Conservation (phyloP, 2,888 invertebrate genomes). For the Napeogenes sylphis region DNA sequence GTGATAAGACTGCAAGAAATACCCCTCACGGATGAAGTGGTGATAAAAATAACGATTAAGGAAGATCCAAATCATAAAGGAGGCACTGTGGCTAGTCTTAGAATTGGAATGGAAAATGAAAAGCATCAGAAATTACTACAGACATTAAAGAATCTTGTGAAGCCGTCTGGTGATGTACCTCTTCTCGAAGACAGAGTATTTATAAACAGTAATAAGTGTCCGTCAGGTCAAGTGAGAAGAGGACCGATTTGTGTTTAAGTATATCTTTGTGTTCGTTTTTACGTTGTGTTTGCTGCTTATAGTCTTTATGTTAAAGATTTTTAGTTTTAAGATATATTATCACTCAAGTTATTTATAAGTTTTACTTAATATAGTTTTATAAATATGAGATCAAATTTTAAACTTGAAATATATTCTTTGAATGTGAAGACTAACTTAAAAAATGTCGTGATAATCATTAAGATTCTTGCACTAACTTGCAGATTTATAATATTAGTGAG, state of each 20-base stretch:
- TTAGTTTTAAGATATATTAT: neutral
- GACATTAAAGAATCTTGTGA: slow-evolving; percentile 14
- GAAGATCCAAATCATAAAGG: slow-evolving; percentile 16
- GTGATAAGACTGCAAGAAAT: slow-evolving; percentile 28
- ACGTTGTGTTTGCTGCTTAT: slow-evolving; percentile 2
- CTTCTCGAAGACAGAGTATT: slow-evolving; percentile 15
- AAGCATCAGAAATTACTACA: neutral
- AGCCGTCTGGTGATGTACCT: slow-evolving; percentile 12
- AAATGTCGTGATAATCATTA: too few species aligned
- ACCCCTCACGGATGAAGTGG: slow-evolving; percentile 17
- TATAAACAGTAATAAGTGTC: slow-evolving; percentile 12
- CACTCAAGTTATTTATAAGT: neutral
- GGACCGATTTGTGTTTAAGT: slow-evolving; percentile 17
- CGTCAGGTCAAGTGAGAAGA: slow-evolving; percentile 16
- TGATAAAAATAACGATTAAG: slow-evolving; percentile 23
- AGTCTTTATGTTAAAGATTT: neutral
- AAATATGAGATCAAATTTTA: too few species aligned
- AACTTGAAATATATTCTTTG: too few species aligned
- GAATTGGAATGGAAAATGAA: slow-evolving; percentile 17
- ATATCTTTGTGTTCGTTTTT: neutral
- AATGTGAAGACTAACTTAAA: too few species aligned
- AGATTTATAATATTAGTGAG: too few species aligned
- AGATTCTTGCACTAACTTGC: too few species aligned
- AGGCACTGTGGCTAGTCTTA: slow-evolving; percentile 15
- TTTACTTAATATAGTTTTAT: neutral